Conservation (phyloP, 2,797 vertebrate species). For the Bothrops alternatus region DNA sequence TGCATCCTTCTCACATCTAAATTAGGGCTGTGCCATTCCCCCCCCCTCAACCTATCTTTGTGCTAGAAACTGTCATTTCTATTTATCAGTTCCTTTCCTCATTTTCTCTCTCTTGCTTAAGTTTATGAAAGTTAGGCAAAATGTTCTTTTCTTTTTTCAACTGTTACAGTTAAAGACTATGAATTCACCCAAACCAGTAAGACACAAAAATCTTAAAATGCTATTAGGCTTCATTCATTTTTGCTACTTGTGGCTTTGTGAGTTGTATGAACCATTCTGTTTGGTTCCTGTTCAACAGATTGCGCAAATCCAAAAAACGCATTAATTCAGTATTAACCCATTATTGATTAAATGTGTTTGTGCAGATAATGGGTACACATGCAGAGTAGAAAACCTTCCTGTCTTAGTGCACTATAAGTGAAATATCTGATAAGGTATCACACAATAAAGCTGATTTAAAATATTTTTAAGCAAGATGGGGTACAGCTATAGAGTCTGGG, state of each 20-base stretch:
- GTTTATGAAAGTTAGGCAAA: background rate
- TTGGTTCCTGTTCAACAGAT: background rate
- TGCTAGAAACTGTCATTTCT: background rate
- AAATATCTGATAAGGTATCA: background rate
- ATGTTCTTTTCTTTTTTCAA: background rate
- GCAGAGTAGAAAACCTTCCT: background rate
- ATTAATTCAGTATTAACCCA: background rate
- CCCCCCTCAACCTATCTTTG: background rate
- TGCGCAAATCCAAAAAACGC: background rate
- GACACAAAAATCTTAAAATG: background rate
- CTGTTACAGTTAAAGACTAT: background rate
- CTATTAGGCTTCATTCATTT: background rate
- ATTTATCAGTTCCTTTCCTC: background rate
- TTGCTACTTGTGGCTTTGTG: background rate
- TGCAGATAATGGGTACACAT: background rate
- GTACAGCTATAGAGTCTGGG: background rate
- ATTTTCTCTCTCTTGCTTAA: background rate
- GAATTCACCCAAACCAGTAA: background rate
- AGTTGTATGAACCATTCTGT: background rate
- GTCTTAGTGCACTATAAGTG: background rate
- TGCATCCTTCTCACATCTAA: background rate
- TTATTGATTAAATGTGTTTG: background rate
- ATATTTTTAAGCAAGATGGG: background rate
- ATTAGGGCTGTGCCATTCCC: background rate
- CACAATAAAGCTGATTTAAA: background rate